phyloP scores from a whole-genome alignment of 2,888 invertebrate species.

The Idaea dimidiata region DNA sequence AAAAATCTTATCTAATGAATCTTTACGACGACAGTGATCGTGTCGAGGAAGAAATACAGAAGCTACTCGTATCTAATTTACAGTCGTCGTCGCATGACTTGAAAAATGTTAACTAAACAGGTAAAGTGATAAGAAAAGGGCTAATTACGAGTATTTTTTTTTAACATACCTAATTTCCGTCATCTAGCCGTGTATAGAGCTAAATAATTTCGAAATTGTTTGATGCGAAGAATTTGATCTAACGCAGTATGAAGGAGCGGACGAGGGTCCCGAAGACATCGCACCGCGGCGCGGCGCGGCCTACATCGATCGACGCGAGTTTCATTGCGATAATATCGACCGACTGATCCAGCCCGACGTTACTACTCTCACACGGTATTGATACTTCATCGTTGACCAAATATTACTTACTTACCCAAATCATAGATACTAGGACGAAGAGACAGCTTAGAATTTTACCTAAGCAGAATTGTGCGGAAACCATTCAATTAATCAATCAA shows the following conservation, averaged over 20 bases:
- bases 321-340: slow-evolving; percentile 52
- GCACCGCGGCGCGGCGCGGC: slow-evolving; percentile 37
- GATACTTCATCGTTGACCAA: neutral
- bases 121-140: no score
- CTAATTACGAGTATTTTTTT: no score
- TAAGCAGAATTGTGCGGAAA: no score
- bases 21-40: slow-evolving; percentile 26
- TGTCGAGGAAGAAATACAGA: slow-evolving; percentile 9
- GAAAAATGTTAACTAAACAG: neutral
- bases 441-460: no score
- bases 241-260: neutral
- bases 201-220: neutral
- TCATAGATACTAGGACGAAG: no score
- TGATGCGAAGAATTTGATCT: neutral
- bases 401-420: no score
- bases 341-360: neutral
- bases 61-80: neutral
- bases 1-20: slow-evolving; percentile 10
- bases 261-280: slow-evolving; percentile 26
- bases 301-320: slow-evolving; percentile 1
- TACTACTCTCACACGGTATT: neutral
- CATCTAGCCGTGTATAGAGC: neutral
- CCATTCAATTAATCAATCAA: no score
- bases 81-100: neutral
- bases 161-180: no score